These are phyloP conservation scores for Lathronympha strigana DNA, from an alignment of 2,888 invertebrate genomes.

Conservation along the genomic window DNA sequence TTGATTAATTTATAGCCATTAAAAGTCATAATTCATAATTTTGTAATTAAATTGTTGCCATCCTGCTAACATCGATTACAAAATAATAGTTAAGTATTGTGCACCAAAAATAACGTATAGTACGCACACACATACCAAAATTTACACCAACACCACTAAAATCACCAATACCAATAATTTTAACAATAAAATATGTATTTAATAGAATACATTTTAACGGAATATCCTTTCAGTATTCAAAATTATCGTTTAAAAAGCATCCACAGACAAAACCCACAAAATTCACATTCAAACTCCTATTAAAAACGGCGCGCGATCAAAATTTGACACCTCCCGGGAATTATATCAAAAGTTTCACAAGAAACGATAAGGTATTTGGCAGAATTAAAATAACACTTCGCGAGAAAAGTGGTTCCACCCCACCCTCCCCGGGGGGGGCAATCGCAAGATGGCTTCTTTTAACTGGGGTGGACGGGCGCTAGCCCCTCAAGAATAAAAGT, in stretches of 20 bases:
- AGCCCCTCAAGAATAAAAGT: slow-evolving; percentile 82
- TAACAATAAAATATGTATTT: no score
- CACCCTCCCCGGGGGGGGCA: slow-evolving; percentile 56
- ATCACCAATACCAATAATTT: no score
- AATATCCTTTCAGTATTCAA: not conserved
- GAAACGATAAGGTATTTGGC: slow-evolving; percentile 83
- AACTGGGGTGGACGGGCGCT: slow-evolving; percentile 80
- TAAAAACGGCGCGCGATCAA: slow-evolving; percentile 47
- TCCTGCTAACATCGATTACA: no score
- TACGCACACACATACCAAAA: no score
- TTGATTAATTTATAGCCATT: no score
- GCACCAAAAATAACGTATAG: no score
- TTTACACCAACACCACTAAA: no score
- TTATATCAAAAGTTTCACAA: slow-evolving; percentile 81
- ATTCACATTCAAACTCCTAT: slow-evolving; percentile 24
- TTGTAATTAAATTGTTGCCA: no score
- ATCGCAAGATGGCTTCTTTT: slow-evolving; percentile 84
- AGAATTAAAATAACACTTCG: slow-evolving; percentile 84
- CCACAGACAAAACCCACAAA: slow-evolving; percentile 15
- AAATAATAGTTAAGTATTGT: no score
- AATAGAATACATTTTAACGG: no score
- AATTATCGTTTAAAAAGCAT: not conserved
- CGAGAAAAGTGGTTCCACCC: slow-evolving; percentile 75
- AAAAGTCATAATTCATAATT: no score
- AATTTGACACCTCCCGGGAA: slow-evolving; percentile 73